phyloP scores from a whole-genome alignment of 2,113 vertebrate genomes.

The Osmerus mordax region DNA sequence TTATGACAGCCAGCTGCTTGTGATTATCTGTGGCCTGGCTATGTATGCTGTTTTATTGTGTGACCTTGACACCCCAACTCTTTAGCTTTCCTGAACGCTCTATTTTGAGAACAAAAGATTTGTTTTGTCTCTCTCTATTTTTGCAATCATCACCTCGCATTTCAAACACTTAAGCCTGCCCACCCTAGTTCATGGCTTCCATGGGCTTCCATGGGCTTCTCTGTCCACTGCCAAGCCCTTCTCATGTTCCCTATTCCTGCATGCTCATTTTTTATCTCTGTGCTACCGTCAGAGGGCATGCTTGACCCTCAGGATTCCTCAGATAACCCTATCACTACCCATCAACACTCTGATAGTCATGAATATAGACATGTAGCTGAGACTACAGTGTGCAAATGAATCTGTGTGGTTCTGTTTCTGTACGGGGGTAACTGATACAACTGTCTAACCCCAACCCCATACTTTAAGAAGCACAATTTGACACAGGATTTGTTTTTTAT shows the following conservation, averaged over 20 bases:
- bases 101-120: constrained; percentile 58
- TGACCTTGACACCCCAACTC: constrained; percentile 45
- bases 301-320: not conserved
- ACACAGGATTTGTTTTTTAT: too few species aligned
- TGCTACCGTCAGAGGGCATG: not conserved
- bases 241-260: not conserved
- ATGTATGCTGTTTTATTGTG: constrained; percentile 31
- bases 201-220: not conserved
- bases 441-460: too few species aligned
- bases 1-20: constrained; percentile 48
- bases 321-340: not conserved
- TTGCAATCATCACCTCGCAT: constrained; percentile 14
- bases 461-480: too few species aligned
- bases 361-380: not conserved
- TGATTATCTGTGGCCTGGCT: constrained; percentile 25
- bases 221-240: not conserved
- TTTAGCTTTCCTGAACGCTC: constrained; percentile 36
- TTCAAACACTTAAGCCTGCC: constrained; percentile 11
- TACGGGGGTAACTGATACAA: too few species aligned
- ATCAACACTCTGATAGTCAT: not conserved
- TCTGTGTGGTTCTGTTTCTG: too few species aligned
- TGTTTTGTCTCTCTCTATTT: constrained; percentile 37
- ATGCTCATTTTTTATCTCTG: not conserved
- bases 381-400: not conserved
- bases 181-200: not conserved